phyloP scores from a whole-genome alignment of 1,140 invertebrate genomes.

The Drosophila pectinifera region DNA sequence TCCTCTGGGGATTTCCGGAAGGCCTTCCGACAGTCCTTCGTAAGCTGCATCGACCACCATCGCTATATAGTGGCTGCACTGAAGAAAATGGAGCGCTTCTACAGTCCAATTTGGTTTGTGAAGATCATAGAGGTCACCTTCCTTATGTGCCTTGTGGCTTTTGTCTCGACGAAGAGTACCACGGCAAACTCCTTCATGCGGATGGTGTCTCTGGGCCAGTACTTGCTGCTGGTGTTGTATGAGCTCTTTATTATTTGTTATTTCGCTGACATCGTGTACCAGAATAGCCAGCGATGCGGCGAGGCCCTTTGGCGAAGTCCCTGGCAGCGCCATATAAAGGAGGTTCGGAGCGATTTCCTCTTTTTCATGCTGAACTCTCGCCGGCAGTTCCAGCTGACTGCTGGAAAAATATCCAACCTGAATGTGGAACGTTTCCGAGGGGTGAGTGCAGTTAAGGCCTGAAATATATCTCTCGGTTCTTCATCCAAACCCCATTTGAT shows the following conservation, averaged over 20 bases:
- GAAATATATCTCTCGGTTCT: background rate
- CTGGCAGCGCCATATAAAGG: constrained; percentile 70
- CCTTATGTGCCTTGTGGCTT: constrained; percentile 72
- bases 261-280: constrained; percentile 71
- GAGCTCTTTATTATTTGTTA: constrained; percentile 81
- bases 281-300: constrained; percentile 76
- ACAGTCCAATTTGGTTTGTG: constrained; percentile 75
- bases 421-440: constrained; percentile 72
- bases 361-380: constrained; percentile 68
- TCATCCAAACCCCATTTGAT: background rate
- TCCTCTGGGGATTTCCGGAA: constrained; percentile 10
- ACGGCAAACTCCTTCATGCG: constrained; percentile 71
- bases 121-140: constrained; percentile 76
- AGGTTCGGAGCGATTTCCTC: constrained; percentile 65
- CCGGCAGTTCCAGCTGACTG: constrained; percentile 65
- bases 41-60: constrained; percentile 60
- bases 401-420: constrained; percentile 70
- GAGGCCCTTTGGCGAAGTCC: constrained; percentile 74
- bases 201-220: constrained; percentile 70
- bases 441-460: constrained; percentile 15
- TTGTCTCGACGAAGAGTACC: constrained; percentile 75
- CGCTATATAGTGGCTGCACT: constrained; percentile 56
- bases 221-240: constrained; percentile 62
- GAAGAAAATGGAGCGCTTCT: constrained; percentile 68
- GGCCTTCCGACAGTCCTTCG: constrained; percentile 53